A percentile compares a stretch with the other conserved stretches of the same genome.
Conservation (phyloP, 2,888 invertebrate species). For the Brenthis ino region DNA sequence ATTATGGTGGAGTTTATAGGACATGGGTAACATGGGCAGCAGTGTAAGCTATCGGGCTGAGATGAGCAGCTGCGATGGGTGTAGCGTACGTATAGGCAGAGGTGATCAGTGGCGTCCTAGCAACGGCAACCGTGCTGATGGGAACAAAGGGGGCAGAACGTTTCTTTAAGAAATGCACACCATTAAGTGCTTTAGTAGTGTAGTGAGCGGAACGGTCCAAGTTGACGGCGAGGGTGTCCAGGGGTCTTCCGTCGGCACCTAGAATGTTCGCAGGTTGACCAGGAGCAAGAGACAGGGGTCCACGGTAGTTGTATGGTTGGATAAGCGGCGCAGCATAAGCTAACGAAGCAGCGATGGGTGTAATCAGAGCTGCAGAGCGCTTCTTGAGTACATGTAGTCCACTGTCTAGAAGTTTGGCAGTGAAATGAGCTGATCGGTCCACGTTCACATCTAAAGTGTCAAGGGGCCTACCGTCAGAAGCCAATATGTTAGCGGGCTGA, state of each 20-base stretch:
- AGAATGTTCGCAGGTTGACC: slow-evolving; percentile 71
- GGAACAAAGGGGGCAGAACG: slow-evolving; percentile 48
- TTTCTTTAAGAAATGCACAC: slow-evolving; percentile 54
- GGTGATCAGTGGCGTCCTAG: slow-evolving; percentile 43
- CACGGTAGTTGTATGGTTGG: slow-evolving; percentile 54
- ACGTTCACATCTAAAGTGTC: slow-evolving; percentile 74
- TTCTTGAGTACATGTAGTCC: slow-evolving; percentile 63
- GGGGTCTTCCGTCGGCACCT: slow-evolving; percentile 68
- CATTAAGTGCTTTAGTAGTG: slow-evolving; percentile 60
- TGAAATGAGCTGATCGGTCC: slow-evolving; percentile 70
- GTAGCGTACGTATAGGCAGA: slow-evolving; percentile 30
- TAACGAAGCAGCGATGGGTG: slow-evolving; percentile 37
- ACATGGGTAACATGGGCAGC: slow-evolving; percentile 43
- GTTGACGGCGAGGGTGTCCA: slow-evolving; percentile 72
- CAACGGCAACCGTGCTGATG: slow-evolving; percentile 39
- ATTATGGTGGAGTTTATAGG: slow-evolving; percentile 49
- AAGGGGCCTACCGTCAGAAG: slow-evolving; percentile 70
- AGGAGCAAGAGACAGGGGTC: slow-evolving; percentile 69
- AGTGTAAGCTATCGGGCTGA: slow-evolving; percentile 30
- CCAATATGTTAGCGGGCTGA: slow-evolving; percentile 71
- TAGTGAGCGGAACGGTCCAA: slow-evolving; percentile 69
- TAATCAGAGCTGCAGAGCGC: slow-evolving; percentile 41
- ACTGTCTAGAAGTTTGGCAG: slow-evolving; percentile 61
- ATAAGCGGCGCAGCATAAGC: slow-evolving; percentile 6
- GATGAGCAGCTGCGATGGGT: slow-evolving; percentile 26